Conservation (phyloP, 2,797 vertebrate species). For the Gastrophryne carolinensis region DNA sequence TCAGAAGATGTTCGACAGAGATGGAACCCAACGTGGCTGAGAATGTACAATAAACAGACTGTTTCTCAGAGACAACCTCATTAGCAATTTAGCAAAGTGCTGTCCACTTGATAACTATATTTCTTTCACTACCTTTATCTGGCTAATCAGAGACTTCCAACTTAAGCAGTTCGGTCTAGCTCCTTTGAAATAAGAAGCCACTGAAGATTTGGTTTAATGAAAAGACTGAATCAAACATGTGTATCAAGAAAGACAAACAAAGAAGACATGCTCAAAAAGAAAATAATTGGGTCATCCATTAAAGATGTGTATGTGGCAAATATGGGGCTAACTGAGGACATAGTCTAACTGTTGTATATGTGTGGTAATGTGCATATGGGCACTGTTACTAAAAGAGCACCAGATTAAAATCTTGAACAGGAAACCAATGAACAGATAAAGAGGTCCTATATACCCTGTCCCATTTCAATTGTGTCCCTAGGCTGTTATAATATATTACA, state of each 20-base stretch:
- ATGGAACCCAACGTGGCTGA: neutral
- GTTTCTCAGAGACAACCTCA: slow-evolving; percentile 39
- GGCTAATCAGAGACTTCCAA: slow-evolving; percentile 13
- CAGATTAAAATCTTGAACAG: too few relatives aligned
- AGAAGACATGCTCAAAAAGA: neutral
- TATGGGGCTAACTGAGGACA: too few relatives aligned
- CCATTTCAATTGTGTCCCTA: too few relatives aligned
- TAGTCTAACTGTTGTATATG: too few relatives aligned
- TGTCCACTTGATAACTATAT: slow-evolving; percentile 35
- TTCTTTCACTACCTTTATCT: slow-evolving; percentile 40
- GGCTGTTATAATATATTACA: too few relatives aligned
- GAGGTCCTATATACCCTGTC: too few relatives aligned
- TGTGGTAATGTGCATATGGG: too few relatives aligned
- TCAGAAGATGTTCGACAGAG: neutral
- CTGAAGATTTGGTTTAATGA: neutral
- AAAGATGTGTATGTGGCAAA: too few relatives aligned
- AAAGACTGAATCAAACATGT: neutral
- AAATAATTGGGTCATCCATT: too few relatives aligned
- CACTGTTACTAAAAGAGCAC: too few relatives aligned
- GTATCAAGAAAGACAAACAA: neutral
- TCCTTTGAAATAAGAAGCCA: slow-evolving; percentile 18
- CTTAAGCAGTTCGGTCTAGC: neutral
- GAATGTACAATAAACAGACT: slow-evolving; percentile 28
- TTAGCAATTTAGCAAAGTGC: slow-evolving; percentile 46
- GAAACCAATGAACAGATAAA: too few relatives aligned